phyloP scores from a whole-genome alignment of 1,140 invertebrate species.

The Spodoptera frugiperda region DNA sequence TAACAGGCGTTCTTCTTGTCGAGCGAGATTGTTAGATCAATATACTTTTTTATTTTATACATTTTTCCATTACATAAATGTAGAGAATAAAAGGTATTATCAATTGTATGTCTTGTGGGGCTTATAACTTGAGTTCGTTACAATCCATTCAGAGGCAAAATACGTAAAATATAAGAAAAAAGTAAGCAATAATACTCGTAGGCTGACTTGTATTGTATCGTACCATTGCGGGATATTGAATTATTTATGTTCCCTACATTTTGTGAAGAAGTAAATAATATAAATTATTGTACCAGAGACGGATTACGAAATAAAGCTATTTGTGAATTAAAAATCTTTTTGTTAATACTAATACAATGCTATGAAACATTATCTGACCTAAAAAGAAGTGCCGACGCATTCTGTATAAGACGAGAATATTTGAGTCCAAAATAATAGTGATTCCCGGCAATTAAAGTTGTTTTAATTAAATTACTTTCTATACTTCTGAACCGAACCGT shows the following conservation, averaged over 20 bases:
- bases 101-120: background rate
- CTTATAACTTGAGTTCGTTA: background rate
- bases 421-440: too few species aligned
- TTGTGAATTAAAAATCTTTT: background rate
- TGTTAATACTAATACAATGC: too few species aligned
- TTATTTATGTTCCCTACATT: conserved; percentile 15
- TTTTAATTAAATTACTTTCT: too few species aligned
- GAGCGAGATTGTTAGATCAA: background rate
- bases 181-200: background rate
- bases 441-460: too few species aligned
- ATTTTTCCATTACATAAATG: background rate
- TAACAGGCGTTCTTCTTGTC: conserved; percentile 9
- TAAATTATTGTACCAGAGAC: conserved; percentile 8
- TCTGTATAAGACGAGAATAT: too few species aligned
- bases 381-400: too few species aligned
- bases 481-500: too few species aligned
- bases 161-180: conserved; percentile 18
- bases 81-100: background rate
- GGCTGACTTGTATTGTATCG: background rate
- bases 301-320: background rate
- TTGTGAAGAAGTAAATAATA: conserved; percentile 11
- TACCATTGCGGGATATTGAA: conserved; percentile 13
- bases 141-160: conserved; percentile 11
- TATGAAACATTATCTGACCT: too few species aligned
- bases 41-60: background rate